Percentiles rank a stretch among this genome's conserved stretches.
phyloP scores from a whole-genome alignment of 2,888 invertebrate genomes.

The Rotaria macrura region DNA sequence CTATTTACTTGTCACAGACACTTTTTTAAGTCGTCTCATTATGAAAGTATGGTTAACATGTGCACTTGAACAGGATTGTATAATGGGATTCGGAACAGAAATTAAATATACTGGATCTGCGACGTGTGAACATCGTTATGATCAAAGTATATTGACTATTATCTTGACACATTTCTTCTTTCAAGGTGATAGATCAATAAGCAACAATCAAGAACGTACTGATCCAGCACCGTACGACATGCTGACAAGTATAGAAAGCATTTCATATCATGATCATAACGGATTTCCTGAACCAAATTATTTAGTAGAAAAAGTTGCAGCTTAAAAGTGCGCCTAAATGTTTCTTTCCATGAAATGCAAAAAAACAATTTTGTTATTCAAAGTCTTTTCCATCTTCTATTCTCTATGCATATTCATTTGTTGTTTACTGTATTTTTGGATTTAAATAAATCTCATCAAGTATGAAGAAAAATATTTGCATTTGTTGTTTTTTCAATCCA shows the following conservation, averaged over 20 bases:
- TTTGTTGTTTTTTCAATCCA: too few species aligned
- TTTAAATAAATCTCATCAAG: too few species aligned
- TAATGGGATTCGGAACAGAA: background rate
- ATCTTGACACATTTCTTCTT: background rate
- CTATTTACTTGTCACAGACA: slow-evolving; percentile 22
- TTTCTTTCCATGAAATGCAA: too few species aligned
- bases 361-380: too few species aligned
- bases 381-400: too few species aligned
- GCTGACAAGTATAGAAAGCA: background rate
- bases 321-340: too few species aligned
- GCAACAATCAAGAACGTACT: background rate
- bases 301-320: background rate
- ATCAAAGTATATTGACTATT: background rate
- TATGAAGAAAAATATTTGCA: too few species aligned
- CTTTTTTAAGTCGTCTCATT: slow-evolving; percentile 20
- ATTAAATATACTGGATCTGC: background rate
- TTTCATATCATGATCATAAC: background rate
- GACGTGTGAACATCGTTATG: slow-evolving; percentile 16
- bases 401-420: too few species aligned
- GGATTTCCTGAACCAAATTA: background rate
- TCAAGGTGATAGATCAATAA: background rate
- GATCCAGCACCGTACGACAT: slow-evolving; percentile 2
- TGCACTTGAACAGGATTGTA: slow-evolving; percentile 23
- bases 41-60: slow-evolving; percentile 32
- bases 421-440: too few species aligned